Conservation (phyloP, 1,140 invertebrate species). For the Aleiodes sp. region DNA sequence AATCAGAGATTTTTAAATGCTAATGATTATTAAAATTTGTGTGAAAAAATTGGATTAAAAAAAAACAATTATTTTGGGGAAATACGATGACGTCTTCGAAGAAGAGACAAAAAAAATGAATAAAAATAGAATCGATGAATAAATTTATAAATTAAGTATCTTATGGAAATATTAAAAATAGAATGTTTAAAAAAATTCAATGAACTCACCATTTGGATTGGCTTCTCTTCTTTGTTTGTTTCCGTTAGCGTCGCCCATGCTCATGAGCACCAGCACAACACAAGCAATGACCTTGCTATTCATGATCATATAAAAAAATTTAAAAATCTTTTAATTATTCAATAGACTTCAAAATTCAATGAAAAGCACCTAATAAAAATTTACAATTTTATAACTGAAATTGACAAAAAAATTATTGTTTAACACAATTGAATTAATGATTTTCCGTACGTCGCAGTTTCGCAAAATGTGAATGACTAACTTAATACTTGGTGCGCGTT, state of each 20-base stretch:
- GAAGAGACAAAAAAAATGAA: no score
- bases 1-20: no score
- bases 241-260: neutral
- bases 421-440: neutral
- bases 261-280: conserved; percentile 20
- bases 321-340: neutral
- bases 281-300: conserved; percentile 26
- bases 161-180: neutral
- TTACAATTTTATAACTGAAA: no score
- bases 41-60: no score
- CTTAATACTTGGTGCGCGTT: conserved; percentile 43
- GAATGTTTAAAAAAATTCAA: neutral
- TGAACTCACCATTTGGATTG: neutral
- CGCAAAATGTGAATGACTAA: conserved; percentile 54
- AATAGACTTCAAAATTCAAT: no score
- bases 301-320: conserved; percentile 14
- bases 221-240: neutral
- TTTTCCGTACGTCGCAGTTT: conserved; percentile 1
- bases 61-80: no score
- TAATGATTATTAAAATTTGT: no score
- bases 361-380: no score
- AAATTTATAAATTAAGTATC: neutral
- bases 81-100: no score
- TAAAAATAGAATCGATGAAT: no score
- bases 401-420: neutral